Conservation (phyloP, 1,140 invertebrate species). For the Proales similis region DNA sequence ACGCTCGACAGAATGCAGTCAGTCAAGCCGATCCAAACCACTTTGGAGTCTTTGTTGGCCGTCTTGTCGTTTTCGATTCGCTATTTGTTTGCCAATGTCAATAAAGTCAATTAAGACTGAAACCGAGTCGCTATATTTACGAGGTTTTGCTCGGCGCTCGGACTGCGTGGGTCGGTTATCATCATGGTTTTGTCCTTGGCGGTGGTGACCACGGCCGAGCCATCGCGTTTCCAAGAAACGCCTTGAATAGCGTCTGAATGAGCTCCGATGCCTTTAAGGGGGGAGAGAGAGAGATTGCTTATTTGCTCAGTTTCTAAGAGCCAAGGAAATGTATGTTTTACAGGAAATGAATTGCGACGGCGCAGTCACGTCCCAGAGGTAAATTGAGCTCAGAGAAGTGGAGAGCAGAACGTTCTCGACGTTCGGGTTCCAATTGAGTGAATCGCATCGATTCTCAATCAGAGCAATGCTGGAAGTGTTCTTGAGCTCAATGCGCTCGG, state of each 20-base stretch:
- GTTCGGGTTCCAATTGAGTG: slow-evolving; percentile 29
- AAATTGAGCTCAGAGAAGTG: slow-evolving; percentile 8
- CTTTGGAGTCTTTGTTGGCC: slow-evolving; percentile 81
- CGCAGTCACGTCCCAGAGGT: slow-evolving; percentile 30
- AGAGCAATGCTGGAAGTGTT: not conserved
- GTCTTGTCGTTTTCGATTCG: slow-evolving; percentile 45
- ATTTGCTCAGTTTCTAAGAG: too few species aligned
- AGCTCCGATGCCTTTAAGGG: slow-evolving; percentile 62
- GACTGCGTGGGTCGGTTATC: slow-evolving; percentile 67
- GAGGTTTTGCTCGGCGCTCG: slow-evolving; percentile 50
- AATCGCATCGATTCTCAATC: slow-evolving; percentile 19
- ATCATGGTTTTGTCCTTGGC: slow-evolving; percentile 76
- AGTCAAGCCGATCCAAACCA: slow-evolving; percentile 76
- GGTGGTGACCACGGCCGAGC: slow-evolving; percentile 59
- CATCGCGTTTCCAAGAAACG: slow-evolving; percentile 73
- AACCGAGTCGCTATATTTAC: not conserved
- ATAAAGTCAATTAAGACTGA: not conserved
- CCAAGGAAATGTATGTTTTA: too few species aligned
- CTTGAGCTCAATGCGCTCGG: slow-evolving; percentile 1
- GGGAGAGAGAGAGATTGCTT: too few species aligned
- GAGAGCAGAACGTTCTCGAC: slow-evolving; percentile 12
- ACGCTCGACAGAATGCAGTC: slow-evolving; percentile 73
- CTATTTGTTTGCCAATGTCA: slow-evolving; percentile 59
- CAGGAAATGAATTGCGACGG: too few species aligned
- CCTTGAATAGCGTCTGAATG: slow-evolving; percentile 75